Conservation (phyloP, 2,113 vertebrate genomes). For the Dissostichus mawsoni region DNA sequence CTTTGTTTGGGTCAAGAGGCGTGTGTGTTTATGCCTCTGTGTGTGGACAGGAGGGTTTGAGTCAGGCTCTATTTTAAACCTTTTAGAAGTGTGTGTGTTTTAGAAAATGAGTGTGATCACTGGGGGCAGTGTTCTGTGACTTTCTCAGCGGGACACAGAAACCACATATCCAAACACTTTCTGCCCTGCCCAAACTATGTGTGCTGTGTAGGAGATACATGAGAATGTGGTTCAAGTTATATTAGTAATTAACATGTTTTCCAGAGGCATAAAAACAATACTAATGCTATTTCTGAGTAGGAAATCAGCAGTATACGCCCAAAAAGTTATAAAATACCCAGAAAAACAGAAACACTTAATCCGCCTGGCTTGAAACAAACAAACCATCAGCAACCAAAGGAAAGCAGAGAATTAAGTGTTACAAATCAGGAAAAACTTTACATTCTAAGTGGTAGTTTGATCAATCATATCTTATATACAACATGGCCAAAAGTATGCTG, state of each 20-base stretch:
- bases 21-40: slow-evolving; percentile 44
- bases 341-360: neutral
- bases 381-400: neutral
- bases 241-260: slow-evolving; percentile 1
- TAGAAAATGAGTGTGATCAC: slow-evolving; percentile 21
- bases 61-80: slow-evolving; percentile 69
- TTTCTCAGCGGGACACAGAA: slow-evolving; percentile 62
- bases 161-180: slow-evolving; percentile 55
- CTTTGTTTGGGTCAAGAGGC: slow-evolving; percentile 32
- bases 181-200: slow-evolving; percentile 39
- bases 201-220: slow-evolving; percentile 41
- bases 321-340: too few relatives aligned
- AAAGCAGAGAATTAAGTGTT: neutral
- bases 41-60: slow-evolving; percentile 60
- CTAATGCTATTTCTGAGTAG: neutral
- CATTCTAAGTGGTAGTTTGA: neutral
- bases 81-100: slow-evolving; percentile 31
- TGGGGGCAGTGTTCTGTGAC: slow-evolving; percentile 58
- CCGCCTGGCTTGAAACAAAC: neutral
- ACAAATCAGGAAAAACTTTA: neutral
- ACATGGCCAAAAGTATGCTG: neutral
- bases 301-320: neutral
- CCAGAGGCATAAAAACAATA: neutral
- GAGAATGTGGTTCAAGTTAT: slow-evolving; percentile 8
- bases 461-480: too few relatives aligned